Evolutionary conservation across 2,888 invertebrate genomes (phyloP).

Genomic region (Apantesis nais): DNA sequence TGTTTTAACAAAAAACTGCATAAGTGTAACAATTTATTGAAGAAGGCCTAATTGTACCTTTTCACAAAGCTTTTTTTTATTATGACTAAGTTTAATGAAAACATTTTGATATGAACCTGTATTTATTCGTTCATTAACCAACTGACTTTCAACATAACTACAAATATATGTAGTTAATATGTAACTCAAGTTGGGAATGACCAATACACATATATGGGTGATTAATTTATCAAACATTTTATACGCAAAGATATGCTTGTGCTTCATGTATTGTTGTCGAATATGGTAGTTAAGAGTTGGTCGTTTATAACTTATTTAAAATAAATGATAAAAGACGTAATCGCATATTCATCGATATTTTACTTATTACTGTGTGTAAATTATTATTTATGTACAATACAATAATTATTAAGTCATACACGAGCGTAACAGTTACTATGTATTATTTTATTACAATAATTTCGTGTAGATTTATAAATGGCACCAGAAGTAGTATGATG

Average conservation of each 20-base stretch:
- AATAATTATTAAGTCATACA: slow-evolving; percentile 35
- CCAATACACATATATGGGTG: neutral
- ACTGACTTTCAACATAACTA: neutral
- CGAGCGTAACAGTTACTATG: slow-evolving; percentile 40
- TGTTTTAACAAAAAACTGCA: neutral
- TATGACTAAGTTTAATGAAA: too few relatives aligned
- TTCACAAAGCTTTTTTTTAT: too few relatives aligned
- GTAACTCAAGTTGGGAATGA: slow-evolving; percentile 7
- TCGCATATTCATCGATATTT: slow-evolving; percentile 39
- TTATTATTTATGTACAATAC: slow-evolving; percentile 47
- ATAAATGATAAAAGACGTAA: slow-evolving; percentile 19
- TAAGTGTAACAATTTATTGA: neutral
- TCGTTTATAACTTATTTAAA: slow-evolving; percentile 7
- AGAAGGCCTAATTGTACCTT: neutral
- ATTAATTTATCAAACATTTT: slow-evolving; percentile 3
- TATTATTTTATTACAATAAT: slow-evolving; percentile 29
- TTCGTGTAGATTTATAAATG: slow-evolving; percentile 48
- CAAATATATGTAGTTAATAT: slow-evolving; percentile 1
- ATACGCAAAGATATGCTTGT: slow-evolving; percentile 3
- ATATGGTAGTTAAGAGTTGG: slow-evolving; percentile 3
- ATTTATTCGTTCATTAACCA: neutral
- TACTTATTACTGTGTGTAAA: slow-evolving; percentile 35
- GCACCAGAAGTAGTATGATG: slow-evolving; percentile 47
- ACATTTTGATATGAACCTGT: neutral
- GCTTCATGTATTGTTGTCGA: slow-evolving; percentile 5